phyloP scores from a whole-genome alignment of 2,113 vertebrate genomes.

The Alaudala cheleensis region DNA sequence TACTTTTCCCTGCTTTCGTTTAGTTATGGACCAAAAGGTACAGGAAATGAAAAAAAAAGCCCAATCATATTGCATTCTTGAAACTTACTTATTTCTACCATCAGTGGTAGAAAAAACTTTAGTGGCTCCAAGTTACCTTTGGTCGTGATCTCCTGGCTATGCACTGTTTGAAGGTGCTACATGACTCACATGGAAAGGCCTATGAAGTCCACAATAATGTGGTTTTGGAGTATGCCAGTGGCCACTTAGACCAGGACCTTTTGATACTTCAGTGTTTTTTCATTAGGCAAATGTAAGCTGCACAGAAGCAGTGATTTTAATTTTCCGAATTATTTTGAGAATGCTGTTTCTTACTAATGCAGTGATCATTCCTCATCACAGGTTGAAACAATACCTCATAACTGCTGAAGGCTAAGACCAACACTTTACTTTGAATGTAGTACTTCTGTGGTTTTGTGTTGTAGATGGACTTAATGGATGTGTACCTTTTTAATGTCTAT shows the following conservation, averaged over 20 bases:
- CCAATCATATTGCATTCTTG: background rate
- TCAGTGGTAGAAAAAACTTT: background rate
- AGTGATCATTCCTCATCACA: conserved; percentile 7
- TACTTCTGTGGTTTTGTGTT: conserved; percentile 45
- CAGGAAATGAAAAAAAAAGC: background rate
- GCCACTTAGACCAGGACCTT: background rate
- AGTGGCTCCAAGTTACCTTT: background rate
- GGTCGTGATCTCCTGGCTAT: background rate
- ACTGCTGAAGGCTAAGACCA: conserved; percentile 34
- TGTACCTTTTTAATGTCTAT: conserved; percentile 40
- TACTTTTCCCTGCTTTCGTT: background rate
- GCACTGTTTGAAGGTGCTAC: conserved; percentile 5
- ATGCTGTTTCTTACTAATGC: background rate
- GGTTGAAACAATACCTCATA: conserved; percentile 51
- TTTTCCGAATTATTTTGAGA: conserved; percentile 1
- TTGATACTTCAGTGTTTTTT: background rate
- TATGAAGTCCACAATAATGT: background rate
- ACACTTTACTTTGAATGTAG: conserved; percentile 29
- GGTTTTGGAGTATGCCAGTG: background rate
- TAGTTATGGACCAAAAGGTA: background rate
- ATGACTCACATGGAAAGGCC: background rate
- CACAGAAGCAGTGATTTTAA: background rate
- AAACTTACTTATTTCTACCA: background rate
- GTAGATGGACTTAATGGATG: conserved; percentile 44
- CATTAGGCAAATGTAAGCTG: conserved; percentile 1